Evolutionary conservation across 2,888 invertebrate species (phyloP).

Genomic region (Hartigia nigra): DNA sequence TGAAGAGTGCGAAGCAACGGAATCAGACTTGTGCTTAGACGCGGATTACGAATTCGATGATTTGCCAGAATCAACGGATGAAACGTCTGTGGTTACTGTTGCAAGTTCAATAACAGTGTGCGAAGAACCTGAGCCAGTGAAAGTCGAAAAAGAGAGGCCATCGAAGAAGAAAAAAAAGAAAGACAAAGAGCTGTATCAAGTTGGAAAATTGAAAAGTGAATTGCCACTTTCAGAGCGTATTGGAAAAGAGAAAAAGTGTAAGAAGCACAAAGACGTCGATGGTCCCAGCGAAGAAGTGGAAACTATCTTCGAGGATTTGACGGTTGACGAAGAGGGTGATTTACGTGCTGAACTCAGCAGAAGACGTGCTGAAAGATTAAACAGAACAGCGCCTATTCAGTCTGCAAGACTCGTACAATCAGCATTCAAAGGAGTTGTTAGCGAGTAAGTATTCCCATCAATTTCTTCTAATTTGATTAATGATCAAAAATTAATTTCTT

Average conservation of each 20-base stretch:
- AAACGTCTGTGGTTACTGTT: conserved; percentile 23
- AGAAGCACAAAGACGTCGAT: conserved; percentile 47
- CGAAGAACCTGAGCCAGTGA: conserved; percentile 46
- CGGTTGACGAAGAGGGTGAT: conserved; percentile 64
- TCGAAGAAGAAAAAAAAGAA: conserved; percentile 65
- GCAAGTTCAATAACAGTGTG: conserved; percentile 31
- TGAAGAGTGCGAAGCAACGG: conserved; percentile 25
- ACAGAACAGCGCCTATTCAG: conserved; percentile 61
- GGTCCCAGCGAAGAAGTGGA: conserved; percentile 39
- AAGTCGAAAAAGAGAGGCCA: conserved; percentile 54
- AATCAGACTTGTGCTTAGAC: conserved; percentile 38
- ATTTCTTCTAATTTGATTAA: not conserved
- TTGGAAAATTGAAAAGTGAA: conserved; percentile 57
- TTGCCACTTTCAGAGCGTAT: conserved; percentile 55
- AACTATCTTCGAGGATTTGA: conserved; percentile 46
- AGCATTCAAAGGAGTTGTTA: conserved; percentile 69
- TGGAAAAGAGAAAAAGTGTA: conserved; percentile 57
- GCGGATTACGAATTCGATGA: conserved; percentile 36
- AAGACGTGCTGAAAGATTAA: conserved; percentile 68
- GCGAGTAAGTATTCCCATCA: conserved; percentile 59
- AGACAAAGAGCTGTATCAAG: conserved; percentile 66
- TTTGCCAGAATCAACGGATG: conserved; percentile 24
- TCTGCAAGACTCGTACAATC: conserved; percentile 68
- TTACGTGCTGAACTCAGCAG: conserved; percentile 69
- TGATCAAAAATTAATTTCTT: not conserved